Evolutionary conservation across 1,140 invertebrate genomes (phyloP).

Genomic region (Magallana ariakensis): DNA sequence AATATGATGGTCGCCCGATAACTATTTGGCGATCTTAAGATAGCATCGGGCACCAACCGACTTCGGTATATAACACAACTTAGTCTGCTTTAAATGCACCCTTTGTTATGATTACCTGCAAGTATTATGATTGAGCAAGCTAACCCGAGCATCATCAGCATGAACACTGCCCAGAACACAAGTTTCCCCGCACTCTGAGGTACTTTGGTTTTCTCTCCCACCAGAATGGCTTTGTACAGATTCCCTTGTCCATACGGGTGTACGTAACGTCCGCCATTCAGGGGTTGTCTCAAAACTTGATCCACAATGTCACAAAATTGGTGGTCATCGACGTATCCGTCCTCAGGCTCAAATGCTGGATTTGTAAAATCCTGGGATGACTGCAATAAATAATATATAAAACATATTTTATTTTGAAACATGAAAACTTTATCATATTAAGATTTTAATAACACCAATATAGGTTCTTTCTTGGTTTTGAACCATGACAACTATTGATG

Average conservation of each 20-base stretch:
- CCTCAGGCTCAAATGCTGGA: slow-evolving; percentile 31
- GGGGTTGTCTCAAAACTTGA: slow-evolving; percentile 19
- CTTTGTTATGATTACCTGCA: background rate
- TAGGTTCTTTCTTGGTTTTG: no score
- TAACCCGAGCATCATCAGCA: slow-evolving; percentile 5
- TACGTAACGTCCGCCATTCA: background rate
- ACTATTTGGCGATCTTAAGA: no score
- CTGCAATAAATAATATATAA: background rate
- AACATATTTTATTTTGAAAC: no score
- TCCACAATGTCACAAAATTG: slow-evolving; percentile 11
- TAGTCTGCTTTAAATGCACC: background rate
- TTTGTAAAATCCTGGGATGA: slow-evolving; percentile 38
- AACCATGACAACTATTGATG: no score
- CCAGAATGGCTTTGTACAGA: slow-evolving; percentile 27
- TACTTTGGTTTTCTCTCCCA: slow-evolving; percentile 33
- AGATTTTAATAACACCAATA: no score
- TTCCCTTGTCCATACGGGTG: slow-evolving; percentile 35
- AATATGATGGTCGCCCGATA: no score
- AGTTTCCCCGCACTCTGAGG: background rate
- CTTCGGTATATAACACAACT: no score
- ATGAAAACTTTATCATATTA: no score
- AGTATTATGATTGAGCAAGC: slow-evolving; percentile 14
- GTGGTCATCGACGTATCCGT: background rate
- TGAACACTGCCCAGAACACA: slow-evolving; percentile 20
- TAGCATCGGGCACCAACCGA: no score